Base-by-base conservation (phyloP, 2,888 invertebrate genomes). In the Melipona beecheii region DNA sequence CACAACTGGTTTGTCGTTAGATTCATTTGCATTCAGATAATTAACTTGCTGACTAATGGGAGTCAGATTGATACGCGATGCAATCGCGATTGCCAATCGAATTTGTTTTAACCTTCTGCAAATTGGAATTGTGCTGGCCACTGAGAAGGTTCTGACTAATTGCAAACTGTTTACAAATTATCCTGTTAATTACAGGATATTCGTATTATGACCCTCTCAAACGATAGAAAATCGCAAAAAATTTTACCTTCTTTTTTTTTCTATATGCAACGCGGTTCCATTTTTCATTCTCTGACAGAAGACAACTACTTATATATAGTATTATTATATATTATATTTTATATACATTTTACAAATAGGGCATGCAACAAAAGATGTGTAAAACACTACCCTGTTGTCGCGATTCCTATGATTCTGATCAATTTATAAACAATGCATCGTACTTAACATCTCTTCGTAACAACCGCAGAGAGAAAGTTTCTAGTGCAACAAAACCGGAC, bases 381-480 rank as follows among this genome's bases (percentile, higher is more conserved):
- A 43, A 43, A 9, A 9, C 11, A 9, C 43, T 9, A 43, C 9
- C 43, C 2, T 1, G 43, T 43, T 43, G 43, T 11, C 31, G 31
- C 31, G 31, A 31, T 4, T 31, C 5, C 21, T 69, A n/a, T 6
- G 69, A 13, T 64, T 79, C 75, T 60, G 79, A 85, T 86, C 72
- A 66, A 43, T n/a, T n/a, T 31, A 24, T 64, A 66, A 83, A 56
- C 49, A 62, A 60, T 56, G 71, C 52, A 60, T 74, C 64, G 71
- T 70, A 76, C 62, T 69, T 78, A 66, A 80, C 58, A 24, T 62
- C 62, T 69, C n/a, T 52, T 19, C 58, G n/a, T 17, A 62, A 21
- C 11, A 31, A 24, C 19, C 17, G 36, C 65, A 43, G 43, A 43
- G 36, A 52, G 74, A 73, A 84, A 86, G 69, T 76, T 84, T 75